Conservation (phyloP, 2,113 vertebrate genomes). For the Anoplopoma fimbria region DNA sequence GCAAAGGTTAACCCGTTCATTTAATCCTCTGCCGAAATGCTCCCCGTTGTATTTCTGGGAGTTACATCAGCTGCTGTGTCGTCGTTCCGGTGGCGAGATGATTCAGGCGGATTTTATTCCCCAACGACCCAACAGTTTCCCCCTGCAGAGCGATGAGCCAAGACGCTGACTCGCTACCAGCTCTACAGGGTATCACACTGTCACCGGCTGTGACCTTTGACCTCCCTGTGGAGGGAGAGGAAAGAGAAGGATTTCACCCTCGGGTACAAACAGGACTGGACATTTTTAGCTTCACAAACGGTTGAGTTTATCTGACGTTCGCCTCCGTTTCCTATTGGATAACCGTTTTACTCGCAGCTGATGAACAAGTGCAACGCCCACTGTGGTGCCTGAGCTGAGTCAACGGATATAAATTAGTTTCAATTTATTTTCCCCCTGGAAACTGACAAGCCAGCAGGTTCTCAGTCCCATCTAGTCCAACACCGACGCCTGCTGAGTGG, state of each 20-base stretch:
- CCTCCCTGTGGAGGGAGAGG: background rate
- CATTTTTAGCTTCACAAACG: no score
- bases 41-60: background rate
- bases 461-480: no score
- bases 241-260: background rate
- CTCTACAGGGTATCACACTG: background rate
- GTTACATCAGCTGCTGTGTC: background rate
- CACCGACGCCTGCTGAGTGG: no score
- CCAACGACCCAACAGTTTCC: background rate
- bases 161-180: background rate
- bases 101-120: conserved; percentile 3
- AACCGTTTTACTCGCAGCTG: background rate
- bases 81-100: no score
- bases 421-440: no score
- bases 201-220: conserved; percentile 25
- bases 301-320: background rate
- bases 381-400: no score
- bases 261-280: background rate
- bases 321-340: conserved; percentile 3
- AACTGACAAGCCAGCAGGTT: no score
- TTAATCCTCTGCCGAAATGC: conserved; percentile 6
- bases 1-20: conserved; percentile 13
- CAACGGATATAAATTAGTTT: no score
- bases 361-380: no score
- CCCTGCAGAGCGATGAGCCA: background rate